Conservation (phyloP, 2,888 invertebrate species). For the Zele albiditarsus region DNA sequence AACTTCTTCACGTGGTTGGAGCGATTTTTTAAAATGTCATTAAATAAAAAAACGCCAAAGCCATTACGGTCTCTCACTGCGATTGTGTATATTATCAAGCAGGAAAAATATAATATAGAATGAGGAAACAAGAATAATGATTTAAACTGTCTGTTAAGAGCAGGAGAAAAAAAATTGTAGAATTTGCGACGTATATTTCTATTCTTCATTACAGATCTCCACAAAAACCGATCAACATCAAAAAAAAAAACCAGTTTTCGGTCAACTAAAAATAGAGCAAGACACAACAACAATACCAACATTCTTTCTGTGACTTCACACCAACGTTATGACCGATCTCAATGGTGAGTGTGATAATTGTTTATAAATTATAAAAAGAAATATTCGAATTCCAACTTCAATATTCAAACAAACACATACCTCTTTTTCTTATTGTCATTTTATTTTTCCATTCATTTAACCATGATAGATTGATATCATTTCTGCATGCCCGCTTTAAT, state of each 20-base stretch:
- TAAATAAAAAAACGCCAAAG: not conserved
- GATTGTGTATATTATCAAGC: not conserved
- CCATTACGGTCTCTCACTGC: not conserved
- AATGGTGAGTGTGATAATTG: conserved; percentile 58
- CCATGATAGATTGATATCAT: conserved; percentile 19
- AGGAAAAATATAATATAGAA: no score
- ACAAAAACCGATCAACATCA: not conserved
- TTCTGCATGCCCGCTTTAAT: conserved; percentile 6
- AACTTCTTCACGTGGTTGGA: not conserved
- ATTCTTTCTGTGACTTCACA: not conserved
- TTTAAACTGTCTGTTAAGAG: not conserved
- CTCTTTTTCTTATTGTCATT: not conserved
- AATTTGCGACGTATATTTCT: not conserved
- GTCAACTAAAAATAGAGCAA: not conserved
- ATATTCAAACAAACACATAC: not conserved
- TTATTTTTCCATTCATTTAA: not conserved
- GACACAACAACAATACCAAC: not conserved
- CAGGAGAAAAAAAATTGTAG: no score
- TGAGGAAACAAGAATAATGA: not conserved
- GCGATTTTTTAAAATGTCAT: not conserved
- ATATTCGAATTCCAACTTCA: not conserved
- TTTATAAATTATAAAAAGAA: not conserved
- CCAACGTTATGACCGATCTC: conserved; percentile 62
- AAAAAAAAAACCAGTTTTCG: not conserved
- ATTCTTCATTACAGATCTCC: not conserved